Conservation (phyloP, 2,797 vertebrate species). For the Okamejei kenojei region DNA sequence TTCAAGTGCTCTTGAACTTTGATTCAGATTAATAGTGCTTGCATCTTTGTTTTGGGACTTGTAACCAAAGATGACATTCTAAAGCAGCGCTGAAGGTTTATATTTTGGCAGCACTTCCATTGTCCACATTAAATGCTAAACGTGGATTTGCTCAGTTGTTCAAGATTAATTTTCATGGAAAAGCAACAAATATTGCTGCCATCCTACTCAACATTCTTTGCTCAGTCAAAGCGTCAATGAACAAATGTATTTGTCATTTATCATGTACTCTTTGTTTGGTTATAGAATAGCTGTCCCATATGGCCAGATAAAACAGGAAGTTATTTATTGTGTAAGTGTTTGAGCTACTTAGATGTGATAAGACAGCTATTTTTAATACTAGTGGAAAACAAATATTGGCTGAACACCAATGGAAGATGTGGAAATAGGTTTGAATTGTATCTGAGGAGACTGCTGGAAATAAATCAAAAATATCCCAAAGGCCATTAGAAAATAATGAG, state of each 20-base stretch:
- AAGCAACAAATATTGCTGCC: neutral
- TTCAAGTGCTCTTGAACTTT: neutral
- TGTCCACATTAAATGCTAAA: neutral
- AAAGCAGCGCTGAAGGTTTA: neutral
- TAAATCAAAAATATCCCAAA: neutral
- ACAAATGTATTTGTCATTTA: neutral
- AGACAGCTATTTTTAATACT: neutral
- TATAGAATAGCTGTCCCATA: neutral
- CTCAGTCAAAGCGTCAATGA: neutral
- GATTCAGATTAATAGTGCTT: neutral
- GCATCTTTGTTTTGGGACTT: neutral
- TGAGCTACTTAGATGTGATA: neutral
- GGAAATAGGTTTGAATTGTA: neutral
- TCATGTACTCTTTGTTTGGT: neutral
- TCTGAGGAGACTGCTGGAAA: neutral
- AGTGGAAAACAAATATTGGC: neutral
- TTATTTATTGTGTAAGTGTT: neutral
- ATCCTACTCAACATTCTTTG: neutral
- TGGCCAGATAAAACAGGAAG: neutral
- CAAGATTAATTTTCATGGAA: neutral
- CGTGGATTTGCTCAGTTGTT: neutral
- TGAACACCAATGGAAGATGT: neutral
- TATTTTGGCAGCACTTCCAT: neutral
- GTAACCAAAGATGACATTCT: neutral
- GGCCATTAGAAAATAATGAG: neutral